These are phyloP conservation scores for Trypoxylon attenuatum DNA, from an alignment of 2,888 invertebrate species.

Conservation along the genomic window DNA sequence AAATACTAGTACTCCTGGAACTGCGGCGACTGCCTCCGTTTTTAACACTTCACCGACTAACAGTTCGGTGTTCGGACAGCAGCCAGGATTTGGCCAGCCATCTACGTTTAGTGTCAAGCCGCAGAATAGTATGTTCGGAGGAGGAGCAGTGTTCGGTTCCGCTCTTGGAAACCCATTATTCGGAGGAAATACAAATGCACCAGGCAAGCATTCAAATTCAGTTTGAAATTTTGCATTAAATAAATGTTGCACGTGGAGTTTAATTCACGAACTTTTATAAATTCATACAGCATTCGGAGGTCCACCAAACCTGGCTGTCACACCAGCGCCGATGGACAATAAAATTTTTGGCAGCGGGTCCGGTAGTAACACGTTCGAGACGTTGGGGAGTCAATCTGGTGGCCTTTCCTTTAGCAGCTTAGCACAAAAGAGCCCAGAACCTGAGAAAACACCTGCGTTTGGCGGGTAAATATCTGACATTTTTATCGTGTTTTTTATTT, in stretches of 20 bases:
- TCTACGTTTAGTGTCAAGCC: conserved; percentile 65
- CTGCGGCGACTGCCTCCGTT: conserved; percentile 26
- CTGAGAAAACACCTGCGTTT: conserved; percentile 64
- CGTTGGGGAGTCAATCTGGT: conserved; percentile 65
- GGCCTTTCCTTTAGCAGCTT: conserved; percentile 66
- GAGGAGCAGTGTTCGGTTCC: conserved; percentile 60
- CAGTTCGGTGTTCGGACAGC: conserved; percentile 16
- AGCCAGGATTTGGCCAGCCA: conserved; percentile 62
- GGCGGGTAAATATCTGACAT: conserved; percentile 56
- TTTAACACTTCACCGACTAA: conserved; percentile 33
- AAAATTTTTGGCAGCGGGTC: conserved; percentile 64
- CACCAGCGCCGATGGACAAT: conserved; percentile 55
- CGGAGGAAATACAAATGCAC: conserved; percentile 46
- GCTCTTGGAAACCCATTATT: conserved; percentile 61
- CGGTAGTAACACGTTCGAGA: conserved; percentile 67
- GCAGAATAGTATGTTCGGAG: conserved; percentile 65
- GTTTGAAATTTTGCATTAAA: not conserved
- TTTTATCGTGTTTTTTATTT: not conserved
- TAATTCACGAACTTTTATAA: not conserved
- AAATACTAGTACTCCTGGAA: conserved; percentile 12
- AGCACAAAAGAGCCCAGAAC: conserved; percentile 63
- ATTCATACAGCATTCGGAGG: conserved; percentile 62
- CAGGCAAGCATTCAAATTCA: conserved; percentile 48
- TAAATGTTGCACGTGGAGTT: not conserved
- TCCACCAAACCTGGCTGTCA: conserved; percentile 59